These are phyloP conservation scores for Anodontia alba DNA, from an alignment of 2,888 invertebrate genomes.

Conservation along the genomic window DNA sequence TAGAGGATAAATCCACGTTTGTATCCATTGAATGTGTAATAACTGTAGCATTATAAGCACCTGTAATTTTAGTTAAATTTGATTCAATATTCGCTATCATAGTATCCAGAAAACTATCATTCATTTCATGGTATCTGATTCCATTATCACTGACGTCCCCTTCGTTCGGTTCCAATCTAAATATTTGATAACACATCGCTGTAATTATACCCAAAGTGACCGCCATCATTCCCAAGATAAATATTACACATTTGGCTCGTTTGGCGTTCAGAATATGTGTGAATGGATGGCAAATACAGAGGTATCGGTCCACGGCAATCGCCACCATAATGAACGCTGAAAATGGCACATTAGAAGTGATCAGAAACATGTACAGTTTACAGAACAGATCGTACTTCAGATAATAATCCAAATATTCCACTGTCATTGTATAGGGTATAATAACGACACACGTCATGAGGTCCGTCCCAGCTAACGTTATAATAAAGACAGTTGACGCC, in stretches of 20 bases:
- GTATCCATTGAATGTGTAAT: conserved; percentile 53
- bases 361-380: conserved; percentile 81
- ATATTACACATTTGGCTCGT: conserved; percentile 68
- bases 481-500: conserved; percentile 79
- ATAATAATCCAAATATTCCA: conserved; percentile 70
- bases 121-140: neutral
- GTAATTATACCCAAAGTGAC: conserved; percentile 68
- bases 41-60: conserved; percentile 31
- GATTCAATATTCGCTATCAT: neutral
- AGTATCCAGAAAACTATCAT: neutral
- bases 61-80: neutral
- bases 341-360: conserved; percentile 81
- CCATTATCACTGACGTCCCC: neutral
- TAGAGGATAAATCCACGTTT: neutral
- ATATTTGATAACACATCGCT: conserved; percentile 60
- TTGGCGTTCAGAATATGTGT: conserved; percentile 73
- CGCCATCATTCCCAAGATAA: conserved; percentile 56
- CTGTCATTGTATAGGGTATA: conserved; percentile 77
- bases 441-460: conserved; percentile 76
- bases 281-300: conserved; percentile 83
- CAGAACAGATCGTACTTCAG: conserved; percentile 75
- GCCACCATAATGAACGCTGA: conserved; percentile 82
- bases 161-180: neutral
- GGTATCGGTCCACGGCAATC: conserved; percentile 80
- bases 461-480: conserved; percentile 78